Evolutionary conservation across 35 echinoderm and acorn worm genomes (phyloP).

Genomic region (Anneissia japonica): DNA sequence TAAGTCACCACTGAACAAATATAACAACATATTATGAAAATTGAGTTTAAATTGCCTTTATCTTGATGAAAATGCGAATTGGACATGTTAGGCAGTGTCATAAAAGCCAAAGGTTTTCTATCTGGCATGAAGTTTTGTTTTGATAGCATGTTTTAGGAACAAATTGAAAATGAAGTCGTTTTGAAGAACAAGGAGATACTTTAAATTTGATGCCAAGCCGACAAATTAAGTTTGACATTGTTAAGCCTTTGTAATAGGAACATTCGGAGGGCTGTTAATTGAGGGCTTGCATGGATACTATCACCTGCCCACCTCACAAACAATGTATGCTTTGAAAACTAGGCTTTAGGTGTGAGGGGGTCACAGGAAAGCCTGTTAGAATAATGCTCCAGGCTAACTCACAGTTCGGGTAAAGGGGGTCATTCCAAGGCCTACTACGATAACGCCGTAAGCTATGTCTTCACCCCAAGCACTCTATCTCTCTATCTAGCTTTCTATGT

Average conservation of each 20-base stretch:
- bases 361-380: background rate
- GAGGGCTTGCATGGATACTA: background rate
- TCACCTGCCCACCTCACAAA: background rate
- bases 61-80: background rate
- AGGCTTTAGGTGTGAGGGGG: background rate
- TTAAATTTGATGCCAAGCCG: background rate
- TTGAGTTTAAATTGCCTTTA: background rate
- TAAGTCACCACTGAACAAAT: background rate
- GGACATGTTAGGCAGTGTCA: background rate
- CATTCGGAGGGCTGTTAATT: background rate
- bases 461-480: background rate
- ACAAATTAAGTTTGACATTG: background rate
- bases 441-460: background rate
- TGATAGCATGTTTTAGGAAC: background rate
- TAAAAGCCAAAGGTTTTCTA: background rate
- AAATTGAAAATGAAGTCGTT: background rate
- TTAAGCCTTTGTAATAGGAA: background rate
- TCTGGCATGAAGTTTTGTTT: background rate
- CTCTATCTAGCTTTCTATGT: background rate
- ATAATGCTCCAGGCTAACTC: background rate
- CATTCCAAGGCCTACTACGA: background rate
- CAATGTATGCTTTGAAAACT: background rate
- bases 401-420: background rate
- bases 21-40: background rate
- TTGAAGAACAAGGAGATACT: background rate